Evolutionary conservation across 2,797 vertebrate species (phyloP).

Genomic region (Lacerta bilineata): DNA sequence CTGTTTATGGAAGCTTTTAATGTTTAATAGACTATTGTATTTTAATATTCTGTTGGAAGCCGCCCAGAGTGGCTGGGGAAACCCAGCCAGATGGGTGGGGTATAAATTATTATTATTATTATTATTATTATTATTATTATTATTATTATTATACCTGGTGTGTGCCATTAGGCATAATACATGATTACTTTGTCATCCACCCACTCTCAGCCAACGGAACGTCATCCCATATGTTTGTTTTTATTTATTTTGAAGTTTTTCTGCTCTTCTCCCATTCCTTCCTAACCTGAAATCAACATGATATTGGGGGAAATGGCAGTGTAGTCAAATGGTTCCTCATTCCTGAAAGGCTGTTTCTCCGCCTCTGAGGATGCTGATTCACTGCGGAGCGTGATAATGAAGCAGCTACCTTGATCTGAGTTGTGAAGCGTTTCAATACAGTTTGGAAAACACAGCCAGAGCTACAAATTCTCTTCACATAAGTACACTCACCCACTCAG

Average conservation of each 20-base stretch:
- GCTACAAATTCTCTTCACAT: neutral
- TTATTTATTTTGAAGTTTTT: neutral
- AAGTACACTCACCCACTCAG: neutral
- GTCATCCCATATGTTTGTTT: neutral
- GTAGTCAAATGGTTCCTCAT: neutral
- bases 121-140: no score
- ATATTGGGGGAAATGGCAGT: neutral
- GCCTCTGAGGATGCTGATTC: neutral
- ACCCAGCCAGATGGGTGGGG: no score
- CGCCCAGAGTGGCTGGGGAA: no score
- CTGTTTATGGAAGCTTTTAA: no score
- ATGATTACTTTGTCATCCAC: neutral
- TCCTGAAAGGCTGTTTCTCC: neutral
- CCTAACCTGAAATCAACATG: neutral
- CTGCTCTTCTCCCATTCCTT: neutral
- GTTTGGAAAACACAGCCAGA: neutral
- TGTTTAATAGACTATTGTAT: no score
- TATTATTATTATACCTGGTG: neutral
- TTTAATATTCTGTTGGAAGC: no score
- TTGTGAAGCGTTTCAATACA: neutral
- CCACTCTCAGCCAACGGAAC: neutral
- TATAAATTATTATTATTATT: no score
- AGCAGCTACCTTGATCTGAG: neutral
- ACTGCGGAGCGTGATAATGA: neutral
- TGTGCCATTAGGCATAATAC: neutral